phyloP scores from a whole-genome alignment of 92 coral and sea anemone species.

The Paragorgia papillata region DNA sequence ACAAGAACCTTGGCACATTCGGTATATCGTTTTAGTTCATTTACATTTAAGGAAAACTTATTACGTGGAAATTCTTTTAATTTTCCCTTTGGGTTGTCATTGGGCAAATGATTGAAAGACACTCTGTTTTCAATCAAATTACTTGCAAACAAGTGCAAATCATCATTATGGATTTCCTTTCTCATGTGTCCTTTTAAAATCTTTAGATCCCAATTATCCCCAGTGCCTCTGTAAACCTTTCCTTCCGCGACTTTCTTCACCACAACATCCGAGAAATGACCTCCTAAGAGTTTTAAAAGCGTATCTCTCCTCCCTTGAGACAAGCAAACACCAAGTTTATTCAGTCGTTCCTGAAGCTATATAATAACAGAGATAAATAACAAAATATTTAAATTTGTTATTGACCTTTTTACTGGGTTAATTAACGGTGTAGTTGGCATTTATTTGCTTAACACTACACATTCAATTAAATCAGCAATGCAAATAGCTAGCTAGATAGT shows the following conservation, averaged over 20 bases:
- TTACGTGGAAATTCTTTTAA: constrained; percentile 41
- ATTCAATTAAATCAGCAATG: not conserved
- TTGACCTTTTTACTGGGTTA: not conserved
- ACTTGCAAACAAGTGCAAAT: no score
- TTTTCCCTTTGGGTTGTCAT: constrained; percentile 51
- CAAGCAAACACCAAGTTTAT: constrained; percentile 67
- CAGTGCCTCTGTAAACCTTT: constrained; percentile 57
- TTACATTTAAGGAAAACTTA: constrained; percentile 51
- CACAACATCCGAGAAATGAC: constrained; percentile 61
- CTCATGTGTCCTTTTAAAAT: constrained; percentile 49
- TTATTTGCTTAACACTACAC: not conserved
- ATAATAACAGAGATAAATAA: no score
- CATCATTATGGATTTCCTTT: no score
- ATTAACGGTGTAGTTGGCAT: not conserved
- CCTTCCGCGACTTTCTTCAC: constrained; percentile 50
- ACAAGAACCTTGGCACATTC: constrained; percentile 58
- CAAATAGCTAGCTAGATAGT: not conserved
- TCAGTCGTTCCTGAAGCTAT: constrained; percentile 63
- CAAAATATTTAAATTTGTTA: no score
- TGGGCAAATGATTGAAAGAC: constrained; percentile 52
- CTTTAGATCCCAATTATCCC: no score
- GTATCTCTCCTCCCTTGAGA: constrained; percentile 26
- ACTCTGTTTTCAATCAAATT: constrained; percentile 64
- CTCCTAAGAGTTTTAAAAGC: constrained; percentile 48
- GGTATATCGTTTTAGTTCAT: no score